A percentile compares a stretch with the other conserved stretches of the same genome.
Evolutionary conservation across 2,113 vertebrate species (phyloP).

Genomic region (Mormoops blainvillei): DNA sequence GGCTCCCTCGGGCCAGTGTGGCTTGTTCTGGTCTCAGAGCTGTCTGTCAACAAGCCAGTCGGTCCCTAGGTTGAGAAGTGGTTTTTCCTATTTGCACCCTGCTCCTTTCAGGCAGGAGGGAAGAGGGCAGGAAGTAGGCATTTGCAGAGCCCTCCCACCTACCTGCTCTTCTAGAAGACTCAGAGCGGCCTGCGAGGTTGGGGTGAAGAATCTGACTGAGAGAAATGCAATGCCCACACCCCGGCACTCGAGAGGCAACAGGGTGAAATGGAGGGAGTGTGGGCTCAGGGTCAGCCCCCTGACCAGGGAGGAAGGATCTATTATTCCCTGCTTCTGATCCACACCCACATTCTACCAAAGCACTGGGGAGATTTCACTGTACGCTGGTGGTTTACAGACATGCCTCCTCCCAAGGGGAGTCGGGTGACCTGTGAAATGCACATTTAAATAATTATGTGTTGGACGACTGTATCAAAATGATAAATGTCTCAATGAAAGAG

Average conservation of each 20-base stretch:
- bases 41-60: background rate
- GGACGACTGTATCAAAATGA: background rate
- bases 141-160: background rate
- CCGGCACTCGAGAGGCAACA: too few relatives aligned
- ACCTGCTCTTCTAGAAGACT: background rate
- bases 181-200: background rate
- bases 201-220: background rate
- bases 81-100: background rate
- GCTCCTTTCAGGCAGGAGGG: background rate
- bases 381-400: background rate
- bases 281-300: background rate
- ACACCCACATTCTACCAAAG: background rate
- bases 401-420: background rate
- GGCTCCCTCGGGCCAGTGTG: background rate
- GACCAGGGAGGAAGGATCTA: background rate
- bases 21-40: background rate
- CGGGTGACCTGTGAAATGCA: background rate
- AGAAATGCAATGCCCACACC: background rate
- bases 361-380: background rate
- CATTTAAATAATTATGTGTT: background rate
- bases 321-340: background rate
- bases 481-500: background rate
- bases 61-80: background rate
- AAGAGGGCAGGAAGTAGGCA: background rate
- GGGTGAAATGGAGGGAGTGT: accelerated